These are phyloP conservation scores for Panagrolaimus sp. DNA, from an alignment of 1,140 invertebrate genomes.

Conservation along the genomic window DNA sequence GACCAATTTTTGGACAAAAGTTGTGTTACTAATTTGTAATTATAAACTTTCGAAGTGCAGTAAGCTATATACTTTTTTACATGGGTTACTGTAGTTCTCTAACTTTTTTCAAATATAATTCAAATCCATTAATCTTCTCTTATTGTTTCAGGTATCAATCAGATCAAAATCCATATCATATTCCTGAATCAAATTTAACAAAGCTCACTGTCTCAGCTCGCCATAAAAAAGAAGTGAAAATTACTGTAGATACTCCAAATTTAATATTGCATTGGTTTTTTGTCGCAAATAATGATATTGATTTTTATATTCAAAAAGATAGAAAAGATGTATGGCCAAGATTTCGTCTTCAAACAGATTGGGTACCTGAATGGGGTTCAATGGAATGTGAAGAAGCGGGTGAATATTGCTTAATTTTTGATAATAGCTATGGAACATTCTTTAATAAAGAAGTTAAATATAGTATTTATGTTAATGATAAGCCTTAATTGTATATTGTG, in stretches of 20 bases:
- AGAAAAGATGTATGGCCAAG: conserved; percentile 24
- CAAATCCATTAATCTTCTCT: background rate
- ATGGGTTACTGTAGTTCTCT: too few relatives aligned
- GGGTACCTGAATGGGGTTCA: conserved; percentile 30
- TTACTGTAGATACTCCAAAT: conserved; percentile 12
- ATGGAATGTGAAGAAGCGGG: conserved; percentile 13
- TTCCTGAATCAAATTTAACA: conserved; percentile 18
- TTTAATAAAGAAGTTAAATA: conserved; percentile 32
- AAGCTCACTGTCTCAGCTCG: conserved; percentile 30
- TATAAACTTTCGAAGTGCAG: too few relatives aligned
- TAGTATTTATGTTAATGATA: too few relatives aligned
- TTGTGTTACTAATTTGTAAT: too few relatives aligned
- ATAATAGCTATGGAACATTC: conserved; percentile 29
- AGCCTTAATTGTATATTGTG: too few relatives aligned
- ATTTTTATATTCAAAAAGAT: background rate
- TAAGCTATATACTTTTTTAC: too few relatives aligned
- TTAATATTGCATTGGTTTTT: conserved; percentile 33
- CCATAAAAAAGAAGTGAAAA: conserved; percentile 18
- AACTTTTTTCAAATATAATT: too few relatives aligned
- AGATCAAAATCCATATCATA: conserved; percentile 25
- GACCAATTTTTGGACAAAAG: too few relatives aligned
- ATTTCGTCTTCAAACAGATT: conserved; percentile 29
- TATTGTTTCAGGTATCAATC: conserved; percentile 27
- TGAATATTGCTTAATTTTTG: conserved; percentile 30
- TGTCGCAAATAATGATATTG: conserved; percentile 27